A percentile compares a stretch with the other conserved stretches of the same genome.
Evolutionary conservation across 2,113 vertebrate species (phyloP).

Genomic region (Misgurnus mizolepis): DNA sequence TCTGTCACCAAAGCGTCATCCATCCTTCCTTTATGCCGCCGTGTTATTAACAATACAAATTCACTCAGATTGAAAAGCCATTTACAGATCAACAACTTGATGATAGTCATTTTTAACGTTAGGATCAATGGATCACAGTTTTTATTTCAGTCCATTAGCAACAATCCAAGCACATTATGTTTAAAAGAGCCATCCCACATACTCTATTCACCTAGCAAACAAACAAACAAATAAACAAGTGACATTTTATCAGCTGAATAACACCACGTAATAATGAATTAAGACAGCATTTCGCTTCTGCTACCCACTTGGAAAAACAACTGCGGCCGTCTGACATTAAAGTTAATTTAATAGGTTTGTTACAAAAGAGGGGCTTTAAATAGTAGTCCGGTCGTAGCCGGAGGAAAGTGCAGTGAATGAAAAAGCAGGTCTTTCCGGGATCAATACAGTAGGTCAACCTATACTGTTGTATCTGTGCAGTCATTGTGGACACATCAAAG

Average conservation of each 20-base stretch:
- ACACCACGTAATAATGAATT: neutral
- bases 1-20: neutral
- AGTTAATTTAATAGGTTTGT: slow-evolving; percentile 19
- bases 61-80: neutral
- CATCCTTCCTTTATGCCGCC: neutral
- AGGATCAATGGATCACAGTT: neutral
- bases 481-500: slow-evolving; percentile 72
- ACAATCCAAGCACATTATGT: neutral
- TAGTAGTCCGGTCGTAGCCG: slow-evolving; percentile 45
- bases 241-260: neutral
- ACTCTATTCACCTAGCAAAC: too few species aligned
- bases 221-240: too few species aligned
- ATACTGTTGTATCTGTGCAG: slow-evolving; percentile 69
- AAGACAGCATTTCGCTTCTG: neutral
- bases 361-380: slow-evolving; percentile 58
- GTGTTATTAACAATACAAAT: neutral
- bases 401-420: slow-evolving; percentile 52
- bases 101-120: too few species aligned
- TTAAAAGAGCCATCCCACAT: too few species aligned
- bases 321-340: neutral
- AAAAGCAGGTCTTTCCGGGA: slow-evolving; percentile 53
- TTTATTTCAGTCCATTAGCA: neutral
- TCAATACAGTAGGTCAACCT: slow-evolving; percentile 72
- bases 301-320: neutral
- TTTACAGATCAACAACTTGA: too few species aligned